Evolutionary conservation across 2,888 invertebrate species (phyloP).

Genomic region (Microdon myrmicae): DNA sequence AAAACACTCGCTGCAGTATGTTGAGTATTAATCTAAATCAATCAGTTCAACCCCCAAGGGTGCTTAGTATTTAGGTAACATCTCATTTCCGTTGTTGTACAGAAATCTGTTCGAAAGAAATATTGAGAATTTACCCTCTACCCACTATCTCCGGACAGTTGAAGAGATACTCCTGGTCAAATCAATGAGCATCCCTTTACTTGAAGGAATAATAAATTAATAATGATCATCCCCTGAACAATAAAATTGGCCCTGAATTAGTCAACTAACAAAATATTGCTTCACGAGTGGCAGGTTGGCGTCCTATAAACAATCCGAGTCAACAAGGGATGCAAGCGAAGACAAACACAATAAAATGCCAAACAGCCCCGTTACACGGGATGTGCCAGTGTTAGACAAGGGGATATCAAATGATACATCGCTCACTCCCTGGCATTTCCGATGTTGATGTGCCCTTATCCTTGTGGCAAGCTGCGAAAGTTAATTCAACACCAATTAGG

Average conservation of each 20-base stretch:
- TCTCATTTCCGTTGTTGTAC: too few relatives aligned
- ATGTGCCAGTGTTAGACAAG: constrained; percentile 21
- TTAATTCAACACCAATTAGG: constrained; percentile 68
- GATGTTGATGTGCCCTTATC: constrained; percentile 38
- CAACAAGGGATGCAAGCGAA: constrained; percentile 52
- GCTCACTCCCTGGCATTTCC: constrained; percentile 39
- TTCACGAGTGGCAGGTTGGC: too few relatives aligned
- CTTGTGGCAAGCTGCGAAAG: constrained; percentile 55
- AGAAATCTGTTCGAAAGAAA: too few relatives aligned
- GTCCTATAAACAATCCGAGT: too few relatives aligned
- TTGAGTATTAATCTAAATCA: constrained; percentile 47
- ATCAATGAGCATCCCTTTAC: too few relatives aligned
- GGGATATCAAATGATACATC: not conserved
- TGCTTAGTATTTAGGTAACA: constrained; percentile 15
- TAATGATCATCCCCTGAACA: constrained; percentile 51
- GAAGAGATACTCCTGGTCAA: too few relatives aligned
- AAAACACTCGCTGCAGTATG: constrained; percentile 24
- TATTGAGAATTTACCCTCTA: too few relatives aligned
- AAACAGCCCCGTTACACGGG: constrained; percentile 37
- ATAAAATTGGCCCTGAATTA: constrained; percentile 24
- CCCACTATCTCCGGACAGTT: too few relatives aligned
- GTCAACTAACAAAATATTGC: constrained; percentile 22
- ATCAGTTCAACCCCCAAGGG: constrained; percentile 46
- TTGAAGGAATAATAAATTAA: constrained; percentile 38
- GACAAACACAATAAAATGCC: constrained; percentile 50